phyloP scores from a whole-genome alignment of 2,113 vertebrate genomes.

The Osmerus mordax region DNA sequence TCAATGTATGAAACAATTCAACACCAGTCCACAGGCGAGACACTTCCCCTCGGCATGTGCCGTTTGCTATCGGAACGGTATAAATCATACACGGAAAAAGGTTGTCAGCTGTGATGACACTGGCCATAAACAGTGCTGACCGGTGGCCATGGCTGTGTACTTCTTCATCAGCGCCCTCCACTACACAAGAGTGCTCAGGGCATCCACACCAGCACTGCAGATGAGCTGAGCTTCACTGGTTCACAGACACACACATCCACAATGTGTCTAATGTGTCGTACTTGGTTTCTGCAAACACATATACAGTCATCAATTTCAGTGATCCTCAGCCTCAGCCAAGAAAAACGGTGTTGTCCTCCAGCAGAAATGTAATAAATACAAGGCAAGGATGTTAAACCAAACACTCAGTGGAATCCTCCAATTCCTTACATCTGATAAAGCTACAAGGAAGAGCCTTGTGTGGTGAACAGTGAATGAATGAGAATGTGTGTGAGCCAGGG shows the following conservation, averaged over 20 bases:
- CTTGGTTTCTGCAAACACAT: neutral
- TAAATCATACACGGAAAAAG: slow-evolving; percentile 70
- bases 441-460: neutral
- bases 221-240: neutral
- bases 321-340: neutral
- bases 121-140: slow-evolving; percentile 65
- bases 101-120: slow-evolving; percentile 66
- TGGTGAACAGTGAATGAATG: too few species aligned
- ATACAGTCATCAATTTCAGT: neutral
- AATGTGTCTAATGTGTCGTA: neutral
- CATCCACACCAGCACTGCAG: neutral
- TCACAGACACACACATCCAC: neutral
- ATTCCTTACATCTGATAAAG: neutral
- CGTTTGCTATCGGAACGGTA: slow-evolving; percentile 52
- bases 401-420: neutral
- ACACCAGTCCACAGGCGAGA: slow-evolving; percentile 46
- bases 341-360: neutral
- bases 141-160: slow-evolving; percentile 57
- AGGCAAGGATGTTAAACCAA: neutral
- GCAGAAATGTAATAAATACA: neutral
- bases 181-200: slow-evolving; percentile 33
- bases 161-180: slow-evolving; percentile 60
- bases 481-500: too few species aligned
- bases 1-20: slow-evolving; percentile 51
- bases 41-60: slow-evolving; percentile 54